Base-by-base conservation (phyloP, 1,140 invertebrate genomes). In the Drosophila trapezifrons region DNA sequence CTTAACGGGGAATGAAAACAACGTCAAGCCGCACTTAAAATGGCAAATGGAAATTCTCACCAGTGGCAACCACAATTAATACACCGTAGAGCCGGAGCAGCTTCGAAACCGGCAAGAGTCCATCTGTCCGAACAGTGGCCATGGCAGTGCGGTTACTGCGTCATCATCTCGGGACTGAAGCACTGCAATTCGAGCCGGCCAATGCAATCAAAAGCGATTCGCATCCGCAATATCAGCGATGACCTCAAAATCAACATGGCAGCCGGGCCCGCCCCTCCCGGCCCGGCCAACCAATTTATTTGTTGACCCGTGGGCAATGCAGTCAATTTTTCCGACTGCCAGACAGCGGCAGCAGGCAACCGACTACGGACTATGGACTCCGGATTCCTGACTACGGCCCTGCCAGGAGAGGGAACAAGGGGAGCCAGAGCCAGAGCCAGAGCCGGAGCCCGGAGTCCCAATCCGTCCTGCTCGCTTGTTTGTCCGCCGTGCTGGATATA, bases 171-270 rank as follows among this genome's bases (percentile, higher is more conserved):
- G 32, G 64, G 13, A 46, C 55, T 45, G 54, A 60, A 63, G 43
- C 67, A 56, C 51, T 66, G 76, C 63, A 59, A 81, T 67, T 80
- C 71, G 49, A 74, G 63, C 43, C 56, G 73, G 71, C 76, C 83
- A 89, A 77, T 83, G 84, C 83, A 87, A 87, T 87, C 83, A 87
- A 80, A 86, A 87, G 59, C 84, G 84, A 84, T 89, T 89, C 85
- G 67, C 85, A 90, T 89, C 84, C 84, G 84, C 84, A 87, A 87
- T 87, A 87, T 87, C 84, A 83, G 65, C 84, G 84, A 89, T 89
- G 84, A 90, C 84, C 84, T 89, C 85, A 89, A 89, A 89, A 89
- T 89, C 84, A 89, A 89, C 85, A 89, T 84, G 80, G 83, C 73
- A 76, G 72, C 25, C 47, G 57, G 29, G 47, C 35, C 64, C 56